Base-by-base conservation (phyloP, 2,888 invertebrate species). In the Torymus aiolomorphi region DNA sequence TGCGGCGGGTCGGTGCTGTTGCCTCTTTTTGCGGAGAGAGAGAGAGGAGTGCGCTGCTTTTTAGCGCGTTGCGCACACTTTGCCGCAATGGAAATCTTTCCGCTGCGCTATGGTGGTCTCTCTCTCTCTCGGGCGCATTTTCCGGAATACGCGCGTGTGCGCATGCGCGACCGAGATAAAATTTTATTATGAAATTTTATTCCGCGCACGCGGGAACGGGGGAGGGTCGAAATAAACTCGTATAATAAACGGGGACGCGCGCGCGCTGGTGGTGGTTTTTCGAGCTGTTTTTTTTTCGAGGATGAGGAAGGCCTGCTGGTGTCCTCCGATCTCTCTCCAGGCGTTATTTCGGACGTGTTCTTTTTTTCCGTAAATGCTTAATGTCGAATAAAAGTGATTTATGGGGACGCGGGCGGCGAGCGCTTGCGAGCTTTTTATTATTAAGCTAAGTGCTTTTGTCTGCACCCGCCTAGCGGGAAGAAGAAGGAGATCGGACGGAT, bases 161-260 rank as follows among this genome's bases (percentile, higher is more conserved):
- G 31, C 31, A 31, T 3, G 31, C 31, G 31, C 31, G 3, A 49
- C n/a, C 54, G 70, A 61, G 65, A 66, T 74, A 71, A 75, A 71
- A 75, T 79, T 79, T 79, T 79, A 75, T 71, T 69, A 57, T 61
- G 74, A 61, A 66, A 79, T 79, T 75, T 79, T 61, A 75, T 70
- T 70, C 57, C 57, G 31, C 8, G 63, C 49, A 70, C 54, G 20
- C 24, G n/a, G 31, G 18, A 18, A 10, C 2, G 12, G 16, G n/a
- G 13, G 16, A 65, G 71, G 49, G 24, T 24, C 42, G 72, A 61
- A 73, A 59, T 78, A 78, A 78, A 78, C 18, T 73, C 62, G 67
- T 62, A 62, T 67, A 73, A 73, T 69, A 78, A 78, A 62, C 67
- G 73, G 49, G 49, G 65, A 18, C n/a, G 61, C 67, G 20, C 62